Conservation (phyloP, 2,888 invertebrate genomes). For the Tupiocoris notatus region DNA sequence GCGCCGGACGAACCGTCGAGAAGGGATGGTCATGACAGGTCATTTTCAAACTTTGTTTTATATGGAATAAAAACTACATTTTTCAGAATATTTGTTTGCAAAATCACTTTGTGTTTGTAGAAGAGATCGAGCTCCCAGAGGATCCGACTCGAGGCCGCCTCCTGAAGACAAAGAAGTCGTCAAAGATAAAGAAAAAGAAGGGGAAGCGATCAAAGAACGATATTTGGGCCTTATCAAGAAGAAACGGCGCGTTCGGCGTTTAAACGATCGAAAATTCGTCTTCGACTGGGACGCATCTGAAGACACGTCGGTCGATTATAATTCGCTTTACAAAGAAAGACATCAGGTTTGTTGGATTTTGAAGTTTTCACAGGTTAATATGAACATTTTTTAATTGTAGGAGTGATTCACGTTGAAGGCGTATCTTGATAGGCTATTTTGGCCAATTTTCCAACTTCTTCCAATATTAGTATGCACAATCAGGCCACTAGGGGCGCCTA, state of each 20-base stretch:
- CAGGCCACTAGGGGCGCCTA: too few species aligned
- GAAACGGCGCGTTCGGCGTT: slow-evolving; percentile 82
- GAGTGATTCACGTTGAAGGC: too few species aligned
- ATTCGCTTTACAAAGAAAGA: slow-evolving; percentile 90
- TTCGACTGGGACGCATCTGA: slow-evolving; percentile 99
- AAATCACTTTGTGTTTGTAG: slow-evolving; percentile 25
- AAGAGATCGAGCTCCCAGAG: slow-evolving; percentile 44
- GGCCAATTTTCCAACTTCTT: too few species aligned
- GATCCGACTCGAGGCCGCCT: slow-evolving; percentile 5
- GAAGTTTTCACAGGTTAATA: too few species aligned
- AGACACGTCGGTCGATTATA: slow-evolving; percentile 97
- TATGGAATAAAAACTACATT: too few species aligned
- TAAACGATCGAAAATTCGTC: slow-evolving; percentile 98
- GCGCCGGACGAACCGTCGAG: slow-evolving; percentile 51
- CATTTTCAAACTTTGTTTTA: too few species aligned
- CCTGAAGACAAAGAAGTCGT: slow-evolving; percentile 62
- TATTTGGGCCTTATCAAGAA: slow-evolving; percentile 92
- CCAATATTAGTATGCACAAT: too few species aligned
- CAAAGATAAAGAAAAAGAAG: slow-evolving; percentile 88
- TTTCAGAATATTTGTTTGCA: too few species aligned
- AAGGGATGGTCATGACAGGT: slow-evolving; percentile 52
- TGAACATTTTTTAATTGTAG: too few species aligned
- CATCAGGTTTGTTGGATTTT: slow-evolving; percentile 66
- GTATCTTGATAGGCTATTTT: too few species aligned
- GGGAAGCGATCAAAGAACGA: slow-evolving; percentile 92